Evolutionary conservation across 2,888 invertebrate species (phyloP), one percentile per base, ranked within the genome.

Genomic region (Ceramica pisi): DNA sequence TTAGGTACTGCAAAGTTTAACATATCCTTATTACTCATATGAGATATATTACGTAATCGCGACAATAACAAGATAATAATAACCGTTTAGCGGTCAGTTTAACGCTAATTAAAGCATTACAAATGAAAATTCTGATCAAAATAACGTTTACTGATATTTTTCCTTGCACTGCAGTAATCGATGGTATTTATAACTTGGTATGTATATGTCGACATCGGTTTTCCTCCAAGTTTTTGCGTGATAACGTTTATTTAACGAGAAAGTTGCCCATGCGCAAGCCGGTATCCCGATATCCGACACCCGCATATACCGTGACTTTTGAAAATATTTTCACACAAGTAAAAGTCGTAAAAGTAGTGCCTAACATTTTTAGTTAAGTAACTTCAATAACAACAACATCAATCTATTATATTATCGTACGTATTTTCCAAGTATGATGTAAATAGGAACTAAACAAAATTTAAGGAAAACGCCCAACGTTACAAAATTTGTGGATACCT

Each of bases 231-330:
- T 50, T 71, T 63, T 59, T 50, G n/a, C 85, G 69, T 78, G 85
- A 85, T 85, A 70, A 50, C 44, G 35, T 53, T 44, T 41, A 38
- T 87, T 90, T 92, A 83, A 88, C 92, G 93, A 93, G 94, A 94
- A 94, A 94, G 94, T 92, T 82, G 80, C 71, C 26, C 63, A 56
- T 46, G 1, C 48, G 38, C 79, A 75, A 62, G 68, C 62, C 35
- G 63, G 74, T 50, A 71, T 31, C 31, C 23, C 7, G 57, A 78
- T 66, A 71, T 67, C 23, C 53, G 16, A 26, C 12, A 51, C 79
- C 79, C 79, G 82, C 79, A 79, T 79, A 14, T 14, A 35, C 7
- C 8, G 48, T 21, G 31, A 81, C 70, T 78, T 38, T 21, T 50
- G 50, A 50, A 81, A 67, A 41, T 38, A 57, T 57, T 81, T 61